Conservation (phyloP, 2,888 invertebrate species). For the Cosmopolites sordidus region DNA sequence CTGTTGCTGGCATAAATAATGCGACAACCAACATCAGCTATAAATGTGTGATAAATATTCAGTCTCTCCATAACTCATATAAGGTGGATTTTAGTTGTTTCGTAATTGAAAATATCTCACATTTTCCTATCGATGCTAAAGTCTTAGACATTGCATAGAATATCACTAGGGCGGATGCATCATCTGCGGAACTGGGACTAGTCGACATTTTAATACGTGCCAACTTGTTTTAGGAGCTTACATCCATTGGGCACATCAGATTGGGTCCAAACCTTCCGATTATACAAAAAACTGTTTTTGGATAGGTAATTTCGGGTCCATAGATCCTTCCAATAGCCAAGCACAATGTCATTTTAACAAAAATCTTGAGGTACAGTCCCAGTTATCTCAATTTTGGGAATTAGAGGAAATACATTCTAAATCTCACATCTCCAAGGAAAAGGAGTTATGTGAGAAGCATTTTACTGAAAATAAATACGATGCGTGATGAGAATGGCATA, state of each 20-base stretch:
- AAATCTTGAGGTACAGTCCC: conserved; percentile 3
- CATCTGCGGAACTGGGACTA: background rate
- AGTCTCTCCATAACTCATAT: too few species aligned
- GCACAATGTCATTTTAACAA: background rate
- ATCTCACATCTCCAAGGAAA: conserved; percentile 1
- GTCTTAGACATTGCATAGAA: background rate
- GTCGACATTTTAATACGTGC: conserved; percentile 7
- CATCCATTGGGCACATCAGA: conserved; percentile 5
- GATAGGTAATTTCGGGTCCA: background rate
- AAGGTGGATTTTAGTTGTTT: conserved; percentile 2
- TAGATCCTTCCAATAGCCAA: background rate
- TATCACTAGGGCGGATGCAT: conserved; percentile 1
- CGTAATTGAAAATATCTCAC: conserved; percentile 2
- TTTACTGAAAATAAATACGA: too few species aligned
- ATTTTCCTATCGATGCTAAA: background rate
- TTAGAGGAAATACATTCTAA: conserved; percentile 1
- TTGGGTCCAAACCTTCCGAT: too few species aligned
- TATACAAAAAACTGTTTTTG: conserved; percentile 10
- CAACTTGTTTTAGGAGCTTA: conserved; percentile 3
- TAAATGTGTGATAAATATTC: conserved; percentile 4
- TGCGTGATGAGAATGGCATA: too few species aligned
- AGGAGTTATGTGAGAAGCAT: conserved; percentile 8
- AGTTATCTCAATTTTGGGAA: conserved; percentile 18
- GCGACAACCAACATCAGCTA: background rate
- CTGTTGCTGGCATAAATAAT: conserved; percentile 9